Evolutionary conservation across 2,113 vertebrate species (phyloP).

Genomic region (Poeciliopsis turrubarensis): DNA sequence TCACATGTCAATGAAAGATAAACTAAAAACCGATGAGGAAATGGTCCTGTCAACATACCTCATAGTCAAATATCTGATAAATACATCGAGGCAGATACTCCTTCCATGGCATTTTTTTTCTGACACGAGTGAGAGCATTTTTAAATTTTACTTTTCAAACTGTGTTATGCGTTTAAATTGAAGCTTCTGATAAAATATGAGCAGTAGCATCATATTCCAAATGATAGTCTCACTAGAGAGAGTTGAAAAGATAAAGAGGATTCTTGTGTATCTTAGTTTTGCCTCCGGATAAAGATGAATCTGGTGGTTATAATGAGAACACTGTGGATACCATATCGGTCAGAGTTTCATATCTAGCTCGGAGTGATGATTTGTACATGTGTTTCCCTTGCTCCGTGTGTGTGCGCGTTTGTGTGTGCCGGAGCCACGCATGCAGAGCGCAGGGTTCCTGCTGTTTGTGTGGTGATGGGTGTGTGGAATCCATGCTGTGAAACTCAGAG

Average conservation of each 20-base stretch:
- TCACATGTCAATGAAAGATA: neutral
- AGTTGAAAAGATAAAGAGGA: neutral
- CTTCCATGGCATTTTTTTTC: conserved; percentile 13
- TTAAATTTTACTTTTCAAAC: conserved; percentile 3
- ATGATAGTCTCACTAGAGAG: conserved; percentile 9
- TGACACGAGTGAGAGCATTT: neutral
- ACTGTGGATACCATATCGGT: conserved; percentile 18
- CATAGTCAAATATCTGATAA: neutral
- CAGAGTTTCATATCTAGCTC: conserved; percentile 33
- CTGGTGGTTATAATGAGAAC: conserved; percentile 51
- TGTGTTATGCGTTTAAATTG: conserved; percentile 24
- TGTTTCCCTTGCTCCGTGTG: conserved; percentile 10
- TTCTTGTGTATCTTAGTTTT: conserved; percentile 23
- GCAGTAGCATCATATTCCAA: neutral
- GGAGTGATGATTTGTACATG: conserved; percentile 29
- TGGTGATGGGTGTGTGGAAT: conserved; percentile 51
- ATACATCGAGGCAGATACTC: conserved; percentile 5
- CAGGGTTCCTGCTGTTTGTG: conserved; percentile 53
- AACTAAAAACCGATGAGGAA: neutral
- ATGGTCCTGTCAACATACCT: neutral
- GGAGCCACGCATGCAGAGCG: conserved; percentile 36
- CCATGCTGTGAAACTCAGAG: conserved; percentile 61
- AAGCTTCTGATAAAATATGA: conserved; percentile 1
- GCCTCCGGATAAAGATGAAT: conserved; percentile 34
- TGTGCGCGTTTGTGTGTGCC: conserved; percentile 3